Evolutionary conservation across 2,888 invertebrate species (phyloP).

Genomic region (Protonemura montana): DNA sequence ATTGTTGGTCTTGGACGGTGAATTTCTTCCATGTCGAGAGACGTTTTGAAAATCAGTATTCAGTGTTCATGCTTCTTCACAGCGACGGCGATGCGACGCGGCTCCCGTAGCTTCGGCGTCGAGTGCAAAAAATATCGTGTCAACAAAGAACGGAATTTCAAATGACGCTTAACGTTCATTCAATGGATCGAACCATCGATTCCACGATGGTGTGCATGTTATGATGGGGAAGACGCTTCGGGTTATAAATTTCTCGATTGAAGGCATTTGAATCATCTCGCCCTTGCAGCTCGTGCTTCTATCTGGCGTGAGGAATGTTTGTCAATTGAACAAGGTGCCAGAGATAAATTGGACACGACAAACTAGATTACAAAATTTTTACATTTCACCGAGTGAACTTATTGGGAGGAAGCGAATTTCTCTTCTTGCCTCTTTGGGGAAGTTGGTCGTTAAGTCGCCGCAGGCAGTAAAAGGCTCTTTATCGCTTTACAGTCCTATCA

Average conservation of each 20-base stretch:
- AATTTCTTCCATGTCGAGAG: constrained; percentile 1
- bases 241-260: constrained; percentile 43
- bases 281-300: constrained; percentile 21
- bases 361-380: constrained; percentile 43
- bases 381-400: not conserved
- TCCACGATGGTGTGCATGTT: constrained; percentile 36
- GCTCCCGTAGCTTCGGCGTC: not conserved
- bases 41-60: constrained; percentile 32
- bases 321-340: constrained; percentile 30
- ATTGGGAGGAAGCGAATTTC: not conserved
- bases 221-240: constrained; percentile 34
- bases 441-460: not conserved
- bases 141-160: constrained; percentile 46
- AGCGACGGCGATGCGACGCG: too few species aligned
- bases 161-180: constrained; percentile 47
- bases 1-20: not conserved
- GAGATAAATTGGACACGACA: constrained; percentile 47
- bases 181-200: constrained; percentile 44
- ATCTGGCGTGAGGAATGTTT: not conserved
- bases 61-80: constrained; percentile 38
- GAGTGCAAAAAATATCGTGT: constrained; percentile 40
- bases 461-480: not conserved
- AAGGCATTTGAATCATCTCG: constrained; percentile 23
- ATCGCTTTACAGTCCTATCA: not conserved
- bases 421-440: not conserved